These are phyloP conservation scores for Hippopotamus amphibius DNA, from an alignment of 2,113 vertebrate species.

Conservation along the genomic window DNA sequence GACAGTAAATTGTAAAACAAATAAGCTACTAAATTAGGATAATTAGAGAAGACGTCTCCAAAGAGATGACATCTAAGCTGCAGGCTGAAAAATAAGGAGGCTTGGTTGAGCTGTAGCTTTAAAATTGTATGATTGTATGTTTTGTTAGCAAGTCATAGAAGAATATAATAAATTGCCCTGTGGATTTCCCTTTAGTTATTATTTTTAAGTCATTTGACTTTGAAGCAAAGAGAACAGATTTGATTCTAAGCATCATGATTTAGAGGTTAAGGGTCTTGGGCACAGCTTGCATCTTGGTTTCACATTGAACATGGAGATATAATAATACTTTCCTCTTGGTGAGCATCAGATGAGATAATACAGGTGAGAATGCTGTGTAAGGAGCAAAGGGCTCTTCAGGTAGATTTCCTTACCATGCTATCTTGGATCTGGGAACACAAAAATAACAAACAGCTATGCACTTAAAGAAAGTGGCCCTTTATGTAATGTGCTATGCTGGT, in stretches of 20 bases:
- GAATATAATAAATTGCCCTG: background rate
- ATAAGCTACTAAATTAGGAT: background rate
- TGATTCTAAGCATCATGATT: background rate
- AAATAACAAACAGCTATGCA: background rate
- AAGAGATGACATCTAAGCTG: background rate
- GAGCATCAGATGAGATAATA: background rate
- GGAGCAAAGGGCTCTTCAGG: background rate
- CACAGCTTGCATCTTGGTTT: background rate
- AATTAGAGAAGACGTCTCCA: background rate
- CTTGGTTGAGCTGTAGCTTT: background rate
- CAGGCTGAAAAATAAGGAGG: background rate
- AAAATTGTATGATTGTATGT: background rate
- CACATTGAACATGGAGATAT: background rate
- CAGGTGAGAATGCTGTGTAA: background rate
- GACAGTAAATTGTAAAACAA: constrained; percentile 18
- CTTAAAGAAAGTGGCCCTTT: background rate
- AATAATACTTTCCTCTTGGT: background rate
- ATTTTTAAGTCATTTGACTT: constrained; percentile 37
- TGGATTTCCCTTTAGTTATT: background rate
- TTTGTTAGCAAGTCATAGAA: background rate
- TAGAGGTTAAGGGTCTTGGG: background rate
- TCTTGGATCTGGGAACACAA: background rate
- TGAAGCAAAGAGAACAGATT: background rate
- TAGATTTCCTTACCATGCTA: background rate
- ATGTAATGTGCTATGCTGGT: background rate